Evolutionary conservation across 1,140 invertebrate genomes (phyloP).

Genomic region (Drosophila subobscura): DNA sequence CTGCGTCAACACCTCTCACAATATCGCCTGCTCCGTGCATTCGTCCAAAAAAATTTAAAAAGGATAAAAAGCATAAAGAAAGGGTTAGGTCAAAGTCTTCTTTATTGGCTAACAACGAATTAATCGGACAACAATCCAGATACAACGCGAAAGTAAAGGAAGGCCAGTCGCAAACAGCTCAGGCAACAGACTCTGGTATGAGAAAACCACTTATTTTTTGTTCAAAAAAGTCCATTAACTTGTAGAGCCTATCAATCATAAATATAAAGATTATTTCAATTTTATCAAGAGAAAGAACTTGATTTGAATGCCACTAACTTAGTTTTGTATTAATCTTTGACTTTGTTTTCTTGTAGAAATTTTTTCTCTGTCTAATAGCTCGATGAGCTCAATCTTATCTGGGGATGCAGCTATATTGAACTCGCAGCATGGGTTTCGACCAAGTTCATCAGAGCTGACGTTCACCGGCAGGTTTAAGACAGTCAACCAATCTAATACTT

Average conservation of each 20-base stretch:
- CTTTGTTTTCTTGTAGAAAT: slow-evolving; percentile 50
- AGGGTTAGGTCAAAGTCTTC: slow-evolving; percentile 12
- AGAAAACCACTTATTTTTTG: background rate
- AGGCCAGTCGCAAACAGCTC: slow-evolving; percentile 5
- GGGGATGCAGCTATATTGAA: slow-evolving; percentile 44
- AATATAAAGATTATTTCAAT: background rate
- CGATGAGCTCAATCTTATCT: slow-evolving; percentile 76
- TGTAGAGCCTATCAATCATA: too few species aligned
- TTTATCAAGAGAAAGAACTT: background rate
- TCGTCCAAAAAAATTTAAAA: slow-evolving; percentile 63
- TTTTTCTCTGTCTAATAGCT: slow-evolving; percentile 78
- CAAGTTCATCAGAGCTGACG: slow-evolving; percentile 62
- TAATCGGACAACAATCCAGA: slow-evolving; percentile 20
- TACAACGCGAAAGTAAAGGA: slow-evolving; percentile 18
- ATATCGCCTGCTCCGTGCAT: slow-evolving; percentile 17
- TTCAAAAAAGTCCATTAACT: too few species aligned
- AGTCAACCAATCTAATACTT: slow-evolving; percentile 11
- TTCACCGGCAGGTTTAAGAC: slow-evolving; percentile 76
- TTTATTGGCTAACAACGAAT: slow-evolving; percentile 24
- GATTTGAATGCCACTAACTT: too few species aligned
- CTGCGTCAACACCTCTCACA: slow-evolving; percentile 9
- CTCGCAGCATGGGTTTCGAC: slow-evolving; percentile 29
- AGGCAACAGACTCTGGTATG: slow-evolving; percentile 53
- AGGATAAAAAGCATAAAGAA: slow-evolving; percentile 64
- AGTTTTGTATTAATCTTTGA: background rate